phyloP scores from a whole-genome alignment of 2,113 vertebrate genomes.

The Crotalus viridis region DNA sequence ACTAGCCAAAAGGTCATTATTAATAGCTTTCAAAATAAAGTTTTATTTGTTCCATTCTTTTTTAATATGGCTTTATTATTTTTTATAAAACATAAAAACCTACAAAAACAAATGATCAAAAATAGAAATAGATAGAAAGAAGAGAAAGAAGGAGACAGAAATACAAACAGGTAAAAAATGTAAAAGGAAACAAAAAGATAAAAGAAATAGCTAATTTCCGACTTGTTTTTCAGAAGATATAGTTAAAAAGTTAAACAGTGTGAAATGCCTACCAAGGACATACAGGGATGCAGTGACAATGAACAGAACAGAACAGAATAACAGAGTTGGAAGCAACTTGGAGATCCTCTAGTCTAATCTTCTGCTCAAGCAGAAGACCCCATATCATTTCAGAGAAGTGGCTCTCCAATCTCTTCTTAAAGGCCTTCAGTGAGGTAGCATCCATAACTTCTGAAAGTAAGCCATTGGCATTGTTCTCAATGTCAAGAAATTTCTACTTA shows the following conservation, averaged over 20 bases:
- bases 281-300: not conserved
- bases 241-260: not conserved
- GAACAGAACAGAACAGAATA: not conserved
- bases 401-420: not conserved
- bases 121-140: not conserved
- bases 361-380: not conserved
- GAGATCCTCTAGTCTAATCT: not conserved
- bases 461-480: not conserved
- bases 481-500: not conserved
- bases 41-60: not conserved
- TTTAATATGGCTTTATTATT: not conserved
- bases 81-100: not conserved
- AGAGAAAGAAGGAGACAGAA: not conserved
- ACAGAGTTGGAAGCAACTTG: not conserved
- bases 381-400: not conserved
- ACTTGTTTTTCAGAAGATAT: not conserved
- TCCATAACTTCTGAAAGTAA: not conserved
- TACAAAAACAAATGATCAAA: not conserved
- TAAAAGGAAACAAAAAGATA: not conserved
- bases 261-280: not conserved
- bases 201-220: not conserved
- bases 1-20: not conserved
- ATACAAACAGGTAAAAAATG: not conserved
- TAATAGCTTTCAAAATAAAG: not conserved
- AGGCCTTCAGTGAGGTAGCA: not conserved